Percentiles rank a stretch among this genome's conserved stretches.
phyloP scores from a whole-genome alignment of 2,113 vertebrate species.

The Pomatorhinus ruficollis region DNA sequence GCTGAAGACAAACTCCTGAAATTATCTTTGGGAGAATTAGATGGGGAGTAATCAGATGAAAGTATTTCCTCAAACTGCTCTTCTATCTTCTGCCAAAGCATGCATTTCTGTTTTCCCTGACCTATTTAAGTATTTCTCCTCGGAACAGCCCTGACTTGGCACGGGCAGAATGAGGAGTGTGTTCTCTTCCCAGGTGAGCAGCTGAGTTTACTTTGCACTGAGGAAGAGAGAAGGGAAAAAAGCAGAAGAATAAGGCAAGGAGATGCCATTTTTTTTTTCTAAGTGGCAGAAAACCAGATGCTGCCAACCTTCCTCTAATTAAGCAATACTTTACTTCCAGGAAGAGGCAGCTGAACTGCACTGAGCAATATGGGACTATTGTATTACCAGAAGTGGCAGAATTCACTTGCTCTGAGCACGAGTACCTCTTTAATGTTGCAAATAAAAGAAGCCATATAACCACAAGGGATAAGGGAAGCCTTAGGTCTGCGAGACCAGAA shows the following conservation, averaged over 20 bases:
- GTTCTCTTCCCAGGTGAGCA: not conserved
- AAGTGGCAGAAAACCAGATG: not conserved
- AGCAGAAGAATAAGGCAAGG: not conserved
- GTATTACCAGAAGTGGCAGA: not conserved
- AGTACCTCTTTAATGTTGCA: not conserved
- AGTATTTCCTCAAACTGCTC: constrained; percentile 20
- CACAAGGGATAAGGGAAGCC: not conserved
- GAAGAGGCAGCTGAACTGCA: not conserved
- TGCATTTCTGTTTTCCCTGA: not conserved
- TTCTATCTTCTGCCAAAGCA: constrained; percentile 16
- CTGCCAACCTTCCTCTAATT: not conserved
- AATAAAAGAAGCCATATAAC: not conserved
- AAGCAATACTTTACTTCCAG: not conserved
- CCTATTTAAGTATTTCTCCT: constrained; percentile 7
- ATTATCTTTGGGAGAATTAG: not conserved
- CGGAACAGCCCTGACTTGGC: not conserved
- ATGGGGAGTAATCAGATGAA: not conserved
- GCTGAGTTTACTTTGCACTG: not conserved
- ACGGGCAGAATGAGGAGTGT: not conserved
- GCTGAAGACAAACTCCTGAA: not conserved
- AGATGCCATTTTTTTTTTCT: not conserved
- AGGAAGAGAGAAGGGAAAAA: not conserved
- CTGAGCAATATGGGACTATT: not conserved
- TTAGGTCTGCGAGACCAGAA: not conserved
- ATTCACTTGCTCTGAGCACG: not conserved